Evolutionary conservation across 1,140 invertebrate species (phyloP), one percentile per base, ranked within the genome.

Genomic region (Batillaria attramentaria): DNA sequence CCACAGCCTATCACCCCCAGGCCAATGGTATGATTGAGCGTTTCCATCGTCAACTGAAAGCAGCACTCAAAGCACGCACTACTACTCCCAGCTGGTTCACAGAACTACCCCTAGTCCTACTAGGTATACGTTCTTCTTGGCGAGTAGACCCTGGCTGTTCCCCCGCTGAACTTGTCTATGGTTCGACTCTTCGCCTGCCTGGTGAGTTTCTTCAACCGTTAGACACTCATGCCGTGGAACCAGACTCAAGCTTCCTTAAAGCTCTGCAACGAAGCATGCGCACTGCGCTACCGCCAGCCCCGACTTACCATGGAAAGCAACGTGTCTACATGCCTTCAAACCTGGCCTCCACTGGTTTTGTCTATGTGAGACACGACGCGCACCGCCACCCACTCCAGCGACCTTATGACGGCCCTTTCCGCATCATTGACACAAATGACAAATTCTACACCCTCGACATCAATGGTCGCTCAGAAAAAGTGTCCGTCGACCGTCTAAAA

Each of bases 21-120:
- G 31, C 66, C 10, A 80, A 80, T 42, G 68, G 65, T 18, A 62
- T 80, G 79, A 54, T 80, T n/a, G 79, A 80, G 62, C 57, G 79
- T 31, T 80, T 80, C 43, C 79, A 77, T 77, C 73, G 68, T 2
- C 28, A 57, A 24, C 50, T 80, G 37, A 80, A 80, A 41, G 35
- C 66, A 70, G 50, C 74, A 10, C 74, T 80, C 31, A 68, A 46
- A 20, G 37, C 74, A 57, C 50, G 66, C 24, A 33, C 50, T 24
- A 13, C 43, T 33, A 33, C 0, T 60, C 60, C 66, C 20, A 43
- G 72, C 35, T 72, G 65, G 66, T 3, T 54, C 35, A 42, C 33
- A 35, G 37, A 57, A 35, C 57, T 76, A 43, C 79, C 74, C 3
- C 10, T 74, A 24, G 75, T 77, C 33, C 75, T 80, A 8, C 37